Evolutionary conservation across 2,888 invertebrate species (phyloP), one percentile per base, ranked within the genome.

Genomic region (Camptogramma bilineatum): DNA sequence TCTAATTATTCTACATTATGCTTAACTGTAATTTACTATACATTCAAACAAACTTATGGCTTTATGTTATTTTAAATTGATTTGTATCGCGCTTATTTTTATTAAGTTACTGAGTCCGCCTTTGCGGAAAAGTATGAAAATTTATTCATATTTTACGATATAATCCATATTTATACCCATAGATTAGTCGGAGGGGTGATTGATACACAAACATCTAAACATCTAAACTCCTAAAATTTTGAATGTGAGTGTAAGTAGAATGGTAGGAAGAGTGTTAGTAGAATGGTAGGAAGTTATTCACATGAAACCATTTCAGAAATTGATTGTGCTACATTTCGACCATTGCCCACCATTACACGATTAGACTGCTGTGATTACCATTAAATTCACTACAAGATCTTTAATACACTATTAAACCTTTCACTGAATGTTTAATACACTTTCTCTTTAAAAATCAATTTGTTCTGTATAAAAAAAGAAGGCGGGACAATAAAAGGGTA

Each of bases 381-480:
- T 44, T 44, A 42, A 16, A 16, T 42, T 39, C 3, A 44, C 44
- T 44, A 44, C 44, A 44, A 42, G 42, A 48, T 34, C 13, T 34
- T 53, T 28, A 17, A 46, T 28, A 16, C 34, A 55, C 54, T 42
- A 65, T 62, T 64, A 62, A 56, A 63, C 79, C 84, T 83, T 85
- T 85, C 82, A 78, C 82, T 75, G 73, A 55, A 67, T 58, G 65
- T 78, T 80, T 82, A 81, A 71, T 80, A 79, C 73, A 84, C 86
- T 87, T 87, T 88, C 86, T 79, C 82, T 75, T 77, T 74, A 83
- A 83, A 86, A 85, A 86, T 82, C 86, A 77, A 86, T 86, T 85
- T 84, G 82, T 81, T 53, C 78, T 71, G 72, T 71, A 83, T 39
- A 39, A 39, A 73, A n/a, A 68, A 66, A 71, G 68, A 68, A 64